Evolutionary conservation across 2,797 vertebrate species (phyloP), one percentile per base, ranked within the genome.

Genomic region (Chloroceryle inda): DNA sequence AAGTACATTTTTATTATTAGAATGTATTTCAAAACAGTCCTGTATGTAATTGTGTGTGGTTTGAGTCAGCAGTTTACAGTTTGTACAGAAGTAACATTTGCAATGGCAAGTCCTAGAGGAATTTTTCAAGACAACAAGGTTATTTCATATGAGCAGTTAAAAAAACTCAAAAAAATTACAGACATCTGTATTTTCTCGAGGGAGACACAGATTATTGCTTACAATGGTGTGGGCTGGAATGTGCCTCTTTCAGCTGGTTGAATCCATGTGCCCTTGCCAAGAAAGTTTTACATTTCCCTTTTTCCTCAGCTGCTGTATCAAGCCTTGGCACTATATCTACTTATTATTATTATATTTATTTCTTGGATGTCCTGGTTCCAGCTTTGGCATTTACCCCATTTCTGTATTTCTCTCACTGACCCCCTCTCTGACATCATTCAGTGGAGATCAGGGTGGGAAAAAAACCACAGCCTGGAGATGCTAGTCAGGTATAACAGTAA

Each of bases 231-330:
- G 89, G 94, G 81, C 38, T 29, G 26, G 95, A 97, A 95, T 93
- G 86, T 95, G 87, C 92, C 83, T 94, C 94, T 87, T 94, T 94
- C 88, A 97, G 95, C 94, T 95, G 86, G 92, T 94, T 95, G 86
- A 96, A 94, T 95, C 76, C 83, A 49, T 61, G 63, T 66, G 73
- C 66, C 59, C 37, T 50, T 94, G 96, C 97, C 97, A 97, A 97
- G 82, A 97, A 78, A 64, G 89, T 96, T 95, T 95, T 96, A 96
- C 80, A 89, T 97, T 97, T 97, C 95, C 94, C 92, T 94, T 97
- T 96, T 97, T 94, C 55, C 84, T 97, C 83, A 1, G 96, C 94
- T 96, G 94, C 95, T 94, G 91, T 95, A 92, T 97, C 96, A 89
- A 97, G 79, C 79, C 37, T 95, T 97, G 97, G 96, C 96, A 95